Conservation (phyloP, 2,888 invertebrate species). For the Halictus quadricinctus region DNA sequence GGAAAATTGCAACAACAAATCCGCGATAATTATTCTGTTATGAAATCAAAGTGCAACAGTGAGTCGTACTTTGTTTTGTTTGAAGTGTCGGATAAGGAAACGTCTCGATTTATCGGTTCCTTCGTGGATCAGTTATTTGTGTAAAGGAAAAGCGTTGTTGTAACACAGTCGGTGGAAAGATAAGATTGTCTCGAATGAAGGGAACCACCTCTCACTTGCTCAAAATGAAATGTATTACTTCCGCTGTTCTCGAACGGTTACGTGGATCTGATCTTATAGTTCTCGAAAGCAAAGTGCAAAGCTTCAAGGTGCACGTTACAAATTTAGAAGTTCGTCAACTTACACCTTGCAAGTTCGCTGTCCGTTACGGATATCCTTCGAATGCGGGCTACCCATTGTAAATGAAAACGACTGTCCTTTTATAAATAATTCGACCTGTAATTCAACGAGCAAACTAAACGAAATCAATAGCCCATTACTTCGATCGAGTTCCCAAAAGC, state of each 20-base stretch:
- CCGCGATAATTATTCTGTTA: not conserved
- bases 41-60: slow-evolving; percentile 18
- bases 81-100: not conserved
- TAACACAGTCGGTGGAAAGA: not conserved
- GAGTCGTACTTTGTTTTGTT: slow-evolving; percentile 45
- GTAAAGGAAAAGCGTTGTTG: not conserved
- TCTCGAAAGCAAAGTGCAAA: not conserved
- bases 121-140: not conserved
- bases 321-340: slow-evolving; percentile 38
- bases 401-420: not conserved
- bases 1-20: not conserved
- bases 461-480: slow-evolving; percentile 12
- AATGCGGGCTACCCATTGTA: slow-evolving; percentile 56
- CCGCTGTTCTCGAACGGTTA: not conserved
- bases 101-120: not conserved
- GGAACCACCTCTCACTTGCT: not conserved
- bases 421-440: not conserved
- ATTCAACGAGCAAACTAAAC: slow-evolving; percentile 1
- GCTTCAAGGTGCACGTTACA: not conserved
- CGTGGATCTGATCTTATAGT: not conserved
- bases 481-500: not conserved
- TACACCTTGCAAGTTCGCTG: slow-evolving; percentile 44
- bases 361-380: slow-evolving; percentile 48
- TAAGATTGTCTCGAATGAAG: not conserved
- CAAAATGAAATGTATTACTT: not conserved